These are phyloP conservation scores for Perodicticus potto DNA, from an alignment of 2,797 vertebrate species.

Conservation along the genomic window DNA sequence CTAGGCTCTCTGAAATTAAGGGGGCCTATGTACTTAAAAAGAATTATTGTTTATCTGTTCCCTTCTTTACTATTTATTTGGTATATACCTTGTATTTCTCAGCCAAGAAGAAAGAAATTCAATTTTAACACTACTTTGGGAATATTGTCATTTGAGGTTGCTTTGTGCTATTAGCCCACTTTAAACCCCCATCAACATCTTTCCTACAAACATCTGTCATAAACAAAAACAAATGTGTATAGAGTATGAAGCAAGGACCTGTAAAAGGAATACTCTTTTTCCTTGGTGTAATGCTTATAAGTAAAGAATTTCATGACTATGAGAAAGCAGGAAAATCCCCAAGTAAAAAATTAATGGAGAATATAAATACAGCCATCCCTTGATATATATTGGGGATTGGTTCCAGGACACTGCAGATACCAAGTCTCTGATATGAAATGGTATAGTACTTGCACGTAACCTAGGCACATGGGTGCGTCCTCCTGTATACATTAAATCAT, in stretches of 20 bases:
- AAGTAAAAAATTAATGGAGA: neutral
- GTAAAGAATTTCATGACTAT: neutral
- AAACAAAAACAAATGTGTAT: neutral
- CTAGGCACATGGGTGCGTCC: neutral
- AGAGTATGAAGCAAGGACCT: neutral
- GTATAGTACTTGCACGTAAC: neutral
- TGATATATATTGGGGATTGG: neutral
- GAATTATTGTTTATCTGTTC: neutral
- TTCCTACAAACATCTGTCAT: neutral
- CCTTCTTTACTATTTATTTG: neutral
- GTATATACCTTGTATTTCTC: neutral
- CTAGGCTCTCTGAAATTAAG: neutral
- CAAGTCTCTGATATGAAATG: neutral
- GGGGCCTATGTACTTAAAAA: neutral
- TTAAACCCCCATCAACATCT: neutral
- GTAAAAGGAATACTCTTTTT: neutral
- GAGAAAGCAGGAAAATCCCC: neutral
- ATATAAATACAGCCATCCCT: neutral
- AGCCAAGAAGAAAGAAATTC: neutral
- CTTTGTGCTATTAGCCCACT: neutral
- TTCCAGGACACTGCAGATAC: neutral
- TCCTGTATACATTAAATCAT: neutral
- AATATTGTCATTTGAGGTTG: neutral
- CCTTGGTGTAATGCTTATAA: neutral
- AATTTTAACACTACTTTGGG: neutral